Evolutionary conservation across 2,888 invertebrate genomes (phyloP).

Genomic region (Germaria angustata): DNA sequence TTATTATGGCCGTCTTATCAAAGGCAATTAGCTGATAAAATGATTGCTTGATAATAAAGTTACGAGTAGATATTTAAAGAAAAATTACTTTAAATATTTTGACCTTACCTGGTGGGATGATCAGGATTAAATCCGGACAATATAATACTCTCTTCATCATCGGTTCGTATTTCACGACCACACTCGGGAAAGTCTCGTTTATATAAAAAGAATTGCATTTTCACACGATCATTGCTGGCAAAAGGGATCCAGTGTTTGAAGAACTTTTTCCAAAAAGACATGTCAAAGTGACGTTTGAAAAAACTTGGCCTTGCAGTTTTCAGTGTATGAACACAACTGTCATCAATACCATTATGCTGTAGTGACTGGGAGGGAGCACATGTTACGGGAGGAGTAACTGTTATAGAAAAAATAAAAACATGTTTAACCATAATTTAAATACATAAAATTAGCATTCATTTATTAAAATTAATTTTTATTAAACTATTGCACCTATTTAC

Average conservation of each 20-base stretch:
- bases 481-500: constrained; percentile 20
- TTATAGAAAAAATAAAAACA: neutral
- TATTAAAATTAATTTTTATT: neutral
- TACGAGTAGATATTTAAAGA: no score
- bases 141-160: constrained; percentile 72
- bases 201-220: constrained; percentile 77
- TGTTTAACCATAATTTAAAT: neutral
- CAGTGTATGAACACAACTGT: constrained; percentile 73
- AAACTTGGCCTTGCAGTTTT: constrained; percentile 60
- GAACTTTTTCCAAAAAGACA: constrained; percentile 75
- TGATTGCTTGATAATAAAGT: neutral
- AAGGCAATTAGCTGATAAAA: constrained; percentile 19
- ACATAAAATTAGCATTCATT: constrained; percentile 1
- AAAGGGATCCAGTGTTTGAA: constrained; percentile 76
- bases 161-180: constrained; percentile 74
- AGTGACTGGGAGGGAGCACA: constrained; percentile 45
- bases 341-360: constrained; percentile 52
- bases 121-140: constrained; percentile 75
- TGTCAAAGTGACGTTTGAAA: constrained; percentile 72
- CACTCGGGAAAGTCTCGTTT: constrained; percentile 76
- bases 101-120: constrained; percentile 77
- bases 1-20: neutral
- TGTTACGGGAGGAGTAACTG: constrained; percentile 1
- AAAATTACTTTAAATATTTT: no score
- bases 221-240: constrained; percentile 70